Percentiles rank a stretch among this genome's conserved stretches.
phyloP scores from a whole-genome alignment of 2,797 vertebrate species.

The Zenarchopterus dispar region DNA sequence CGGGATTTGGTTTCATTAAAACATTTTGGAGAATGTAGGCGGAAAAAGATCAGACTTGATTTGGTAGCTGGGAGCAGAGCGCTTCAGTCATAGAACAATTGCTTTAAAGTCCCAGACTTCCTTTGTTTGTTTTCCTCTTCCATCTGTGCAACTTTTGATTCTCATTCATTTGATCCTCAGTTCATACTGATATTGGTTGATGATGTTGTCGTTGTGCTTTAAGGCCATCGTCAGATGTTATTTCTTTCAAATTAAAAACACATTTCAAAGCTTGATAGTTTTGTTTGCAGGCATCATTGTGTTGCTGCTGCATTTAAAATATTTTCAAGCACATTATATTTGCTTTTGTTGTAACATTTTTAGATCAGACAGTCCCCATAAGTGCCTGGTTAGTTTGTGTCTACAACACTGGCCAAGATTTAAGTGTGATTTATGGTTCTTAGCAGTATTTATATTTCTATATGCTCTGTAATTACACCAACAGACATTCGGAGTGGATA shows the following conservation, averaged over 20 bases:
- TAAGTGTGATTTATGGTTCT: too few species aligned
- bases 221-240: slow-evolving; percentile 49
- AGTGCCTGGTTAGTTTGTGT: too few species aligned
- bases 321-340: not conserved
- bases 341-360: too few species aligned
- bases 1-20: slow-evolving; percentile 67
- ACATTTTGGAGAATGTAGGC: slow-evolving; percentile 50
- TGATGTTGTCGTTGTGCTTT: slow-evolving; percentile 20
- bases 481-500: too few species aligned
- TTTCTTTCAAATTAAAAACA: slow-evolving; percentile 54
- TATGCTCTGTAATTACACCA: too few species aligned
- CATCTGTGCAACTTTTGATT: slow-evolving; percentile 26
- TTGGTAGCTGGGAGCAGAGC: slow-evolving; percentile 38
- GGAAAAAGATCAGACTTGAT: slow-evolving; percentile 59
- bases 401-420: too few species aligned
- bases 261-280: slow-evolving; percentile 32
- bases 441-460: too few species aligned
- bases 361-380: too few species aligned
- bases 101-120: slow-evolving; percentile 43
- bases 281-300: not conserved
- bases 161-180: too few species aligned
- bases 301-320: not conserved
- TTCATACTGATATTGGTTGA: slow-evolving; percentile 42
- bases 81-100: slow-evolving; percentile 60
- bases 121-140: slow-evolving; percentile 15